Evolutionary conservation across 2,113 vertebrate genomes (phyloP), one percentile per base, ranked within the genome.

Genomic region (Empidonax alnorum): DNA sequence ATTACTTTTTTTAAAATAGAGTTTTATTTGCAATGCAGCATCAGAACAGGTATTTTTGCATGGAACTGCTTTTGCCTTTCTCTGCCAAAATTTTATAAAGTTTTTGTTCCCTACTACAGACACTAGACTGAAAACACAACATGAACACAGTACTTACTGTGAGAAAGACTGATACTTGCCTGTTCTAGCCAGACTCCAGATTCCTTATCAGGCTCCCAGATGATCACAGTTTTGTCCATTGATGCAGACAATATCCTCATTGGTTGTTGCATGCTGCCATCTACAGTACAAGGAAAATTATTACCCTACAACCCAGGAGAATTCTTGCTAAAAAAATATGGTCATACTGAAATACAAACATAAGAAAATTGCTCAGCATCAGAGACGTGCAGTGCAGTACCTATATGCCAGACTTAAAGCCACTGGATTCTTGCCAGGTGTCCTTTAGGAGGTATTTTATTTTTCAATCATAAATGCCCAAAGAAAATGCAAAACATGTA

Each of bases 151-250:
- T 3, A 47, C 0, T 0, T 44, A 49, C 1, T 53, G 5, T 62
- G 47, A 82, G 28, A 59, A 80, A 76, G 83, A 76, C 16, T 58
- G 47, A 73, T 27, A 89, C 98, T 98, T 96, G 98, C 99, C 99
- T 99, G 98, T 95, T 99, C 99, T 49, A 99, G 96, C 99, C 99
- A 99, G 79, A 99, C 98, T 44, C 99, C 99, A 62, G 99, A 99
- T 84, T 98, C 98, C 87, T 99, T 98, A 97, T 99, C 99, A 42
- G 99, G 99, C 94, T 98, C 98, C 99, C 99, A 99, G 33, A 99
- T 96, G 94, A 99, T 99, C 98, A 99, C 99, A 63, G 99, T 99
- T 98, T 99, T 99, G 97, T 99, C 99, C 99, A 99, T 99, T 66
- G 99, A 99, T 6, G 98, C 99, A 72, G 99, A 99, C 25, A 99